A percentile compares a stretch with the other conserved stretches of the same genome.
Conservation (phyloP, 2,113 vertebrate genomes). For the Athene cunicularia region DNA sequence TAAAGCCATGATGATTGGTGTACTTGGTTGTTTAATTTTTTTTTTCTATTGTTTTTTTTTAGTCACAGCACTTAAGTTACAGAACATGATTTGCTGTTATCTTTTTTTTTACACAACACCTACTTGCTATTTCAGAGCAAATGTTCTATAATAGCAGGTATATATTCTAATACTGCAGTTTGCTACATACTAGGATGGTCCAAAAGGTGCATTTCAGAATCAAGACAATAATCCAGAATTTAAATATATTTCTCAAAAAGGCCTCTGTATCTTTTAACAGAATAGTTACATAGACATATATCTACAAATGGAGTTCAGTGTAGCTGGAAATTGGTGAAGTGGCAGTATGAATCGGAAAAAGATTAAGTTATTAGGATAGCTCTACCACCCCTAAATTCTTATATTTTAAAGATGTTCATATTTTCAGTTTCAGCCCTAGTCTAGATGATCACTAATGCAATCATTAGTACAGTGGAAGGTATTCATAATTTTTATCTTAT, state of each 20-base stretch:
- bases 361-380: neutral
- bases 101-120: neutral
- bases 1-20: neutral
- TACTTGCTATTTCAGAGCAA: neutral
- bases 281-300: neutral
- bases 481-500: neutral
- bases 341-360: neutral
- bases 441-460: neutral
- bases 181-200: neutral
- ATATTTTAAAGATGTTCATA: neutral
- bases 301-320: neutral
- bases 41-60: neutral
- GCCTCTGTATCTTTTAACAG: neutral
- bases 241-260: neutral
- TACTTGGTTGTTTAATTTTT: neutral
- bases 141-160: neutral
- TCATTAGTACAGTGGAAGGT: neutral
- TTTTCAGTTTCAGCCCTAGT: neutral
- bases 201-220: neutral
- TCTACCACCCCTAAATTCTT: neutral
- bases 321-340: neutral
- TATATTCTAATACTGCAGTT: neutral
- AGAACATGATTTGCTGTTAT: neutral
- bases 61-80: neutral
- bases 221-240: neutral